These are phyloP conservation scores for Guaruba guarouba DNA, from an alignment of 2,113 vertebrate species.

Conservation along the genomic window DNA sequence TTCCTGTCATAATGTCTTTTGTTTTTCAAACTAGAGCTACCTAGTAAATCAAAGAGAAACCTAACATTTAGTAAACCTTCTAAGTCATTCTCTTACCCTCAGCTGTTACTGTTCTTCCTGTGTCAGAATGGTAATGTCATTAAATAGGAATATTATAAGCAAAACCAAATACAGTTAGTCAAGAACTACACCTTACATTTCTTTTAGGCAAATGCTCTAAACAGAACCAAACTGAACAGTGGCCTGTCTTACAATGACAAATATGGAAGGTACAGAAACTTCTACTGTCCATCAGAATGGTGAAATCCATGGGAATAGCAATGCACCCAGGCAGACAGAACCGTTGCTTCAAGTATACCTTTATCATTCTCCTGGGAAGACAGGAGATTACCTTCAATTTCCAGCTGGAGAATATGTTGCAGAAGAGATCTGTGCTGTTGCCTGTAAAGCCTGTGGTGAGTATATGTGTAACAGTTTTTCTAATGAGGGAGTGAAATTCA, in stretches of 20 bases:
- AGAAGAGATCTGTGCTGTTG: constrained; percentile 88
- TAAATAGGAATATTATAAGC: background rate
- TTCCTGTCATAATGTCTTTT: background rate
- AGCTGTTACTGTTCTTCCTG: background rate
- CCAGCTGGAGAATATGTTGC: constrained; percentile 85
- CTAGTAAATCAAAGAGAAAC: background rate
- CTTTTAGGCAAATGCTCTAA: constrained; percentile 62
- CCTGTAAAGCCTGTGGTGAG: constrained; percentile 91
- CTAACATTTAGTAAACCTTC: background rate
- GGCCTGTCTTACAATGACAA: constrained; percentile 85
- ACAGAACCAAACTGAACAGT: constrained; percentile 65
- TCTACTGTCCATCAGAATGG: constrained; percentile 70
- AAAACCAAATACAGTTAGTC: background rate
- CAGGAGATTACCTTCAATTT: constrained; percentile 77
- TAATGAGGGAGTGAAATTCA: background rate
- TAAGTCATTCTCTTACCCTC: background rate
- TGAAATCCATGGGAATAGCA: constrained; percentile 65
- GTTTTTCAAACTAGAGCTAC: background rate
- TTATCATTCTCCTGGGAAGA: constrained; percentile 77
- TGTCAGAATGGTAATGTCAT: background rate
- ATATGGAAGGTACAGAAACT: constrained; percentile 78
- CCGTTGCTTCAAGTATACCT: constrained; percentile 82
- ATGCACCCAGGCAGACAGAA: constrained; percentile 68
- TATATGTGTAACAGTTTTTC: background rate
- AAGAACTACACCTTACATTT: constrained; percentile 8